Base-by-base conservation (phyloP, 2,888 invertebrate species). In the Nymphalis polychloros region DNA sequence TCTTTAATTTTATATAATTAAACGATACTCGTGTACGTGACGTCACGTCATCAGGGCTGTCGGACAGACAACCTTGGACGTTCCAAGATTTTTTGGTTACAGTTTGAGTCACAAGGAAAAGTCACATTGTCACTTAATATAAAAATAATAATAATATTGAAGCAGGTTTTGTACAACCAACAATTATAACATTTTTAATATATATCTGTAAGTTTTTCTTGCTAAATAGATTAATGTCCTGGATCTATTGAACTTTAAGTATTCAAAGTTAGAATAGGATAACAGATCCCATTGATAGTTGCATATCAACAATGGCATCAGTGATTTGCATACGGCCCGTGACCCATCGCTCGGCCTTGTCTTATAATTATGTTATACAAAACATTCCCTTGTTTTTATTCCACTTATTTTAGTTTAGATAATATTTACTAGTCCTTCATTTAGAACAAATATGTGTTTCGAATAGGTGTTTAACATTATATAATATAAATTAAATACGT, bases 291-390 rank as follows among this genome's bases (percentile, higher is more conserved):
- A 57, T 57, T 57, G 57, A 57, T 57, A 19, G 77, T 72, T 69
- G 67, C 67, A 74, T 82, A 83, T 85, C 85, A 78, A 83, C 86
- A 83, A 85, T 84, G 78, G 81, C 82, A 83, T 83, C 86, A 77
- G 77, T 79, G 79, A 88, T 87, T 89, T 86, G 88, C 88, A 89
- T 88, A 77, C 76, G 81, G 89, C 81, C 87, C 89, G 84, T 89
- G 90, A 89, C 89, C 90, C 77, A 85, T 75, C 10, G 41, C 83
- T 83, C 79, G 78, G 73, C 76, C 75, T 75, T 72, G 73, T 63
- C 50, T 73, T 60, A 59, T 74, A 73, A 69, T 41, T 41, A 41
- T 70, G 67, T 72, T 80, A 82, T 80, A 78, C 8, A 50, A 53
- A 46, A 55, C 53, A 67, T 47, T 41, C 41, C 13, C 41, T 41